Evolutionary conservation across 2,113 vertebrate species (phyloP).

Genomic region (zebrafish (Danio rerio)): GRCz12tu NC_133181.1:10472001-10472500

Average conservation of each 20-base stretch:
- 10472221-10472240: neutral
- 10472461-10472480: conserved; percentile 92
- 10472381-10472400: conserved; percentile 90
- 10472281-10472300: neutral
- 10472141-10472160: too few relatives aligned
- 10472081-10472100: too few relatives aligned
- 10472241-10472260: neutral
- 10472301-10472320: neutral
- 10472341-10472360: conserved; percentile 99
- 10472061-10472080: too few relatives aligned
- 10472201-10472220: neutral
- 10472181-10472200: neutral
- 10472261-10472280: neutral
- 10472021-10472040: too few relatives aligned
- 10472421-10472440: conserved; percentile 96
- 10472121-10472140: too few relatives aligned
- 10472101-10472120: too few relatives aligned
- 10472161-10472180: neutral
- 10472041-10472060: too few relatives aligned
- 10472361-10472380: conserved; percentile 98
- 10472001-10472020: too few relatives aligned
- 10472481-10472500: neutral
- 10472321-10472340: conserved; percentile 67
- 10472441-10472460: conserved; percentile 98
- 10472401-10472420: conserved; percentile 97